Evolutionary conservation across 2,113 vertebrate species (phyloP).

Genomic region (Carettochelys insculpta): DNA sequence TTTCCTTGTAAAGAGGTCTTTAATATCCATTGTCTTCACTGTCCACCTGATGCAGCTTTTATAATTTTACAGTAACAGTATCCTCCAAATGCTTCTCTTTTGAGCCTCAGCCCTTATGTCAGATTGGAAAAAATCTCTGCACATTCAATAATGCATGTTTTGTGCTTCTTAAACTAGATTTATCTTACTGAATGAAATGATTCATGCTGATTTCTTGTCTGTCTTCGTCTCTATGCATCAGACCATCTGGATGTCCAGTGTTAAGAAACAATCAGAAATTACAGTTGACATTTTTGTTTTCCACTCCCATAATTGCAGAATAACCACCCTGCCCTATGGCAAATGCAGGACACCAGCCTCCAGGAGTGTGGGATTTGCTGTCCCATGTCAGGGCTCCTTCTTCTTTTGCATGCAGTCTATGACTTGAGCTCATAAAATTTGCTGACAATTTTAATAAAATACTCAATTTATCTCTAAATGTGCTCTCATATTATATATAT

Average conservation of each 20-base stretch:
- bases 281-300: accelerated
- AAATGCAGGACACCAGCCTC: too few species aligned
- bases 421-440: not conserved
- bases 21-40: not conserved
- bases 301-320: too few species aligned
- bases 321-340: too few species aligned
- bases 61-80: not conserved
- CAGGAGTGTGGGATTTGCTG: too few species aligned
- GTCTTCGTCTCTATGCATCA: not conserved
- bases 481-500: not conserved
- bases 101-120: not conserved
- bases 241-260: not conserved
- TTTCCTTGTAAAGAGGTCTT: not conserved
- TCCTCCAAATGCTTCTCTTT: not conserved
- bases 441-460: not conserved
- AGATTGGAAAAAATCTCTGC: not conserved
- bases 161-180: not conserved
- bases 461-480: not conserved
- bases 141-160: not conserved
- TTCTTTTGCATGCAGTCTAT: too few species aligned
- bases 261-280: not conserved
- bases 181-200: not conserved
- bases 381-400: too few species aligned
- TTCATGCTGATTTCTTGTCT: not conserved
- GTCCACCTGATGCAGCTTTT: not conserved